Evolutionary conservation across 1,140 invertebrate genomes (phyloP), one percentile per base, ranked within the genome.

Genomic region (Ceratina japonica): DNA sequence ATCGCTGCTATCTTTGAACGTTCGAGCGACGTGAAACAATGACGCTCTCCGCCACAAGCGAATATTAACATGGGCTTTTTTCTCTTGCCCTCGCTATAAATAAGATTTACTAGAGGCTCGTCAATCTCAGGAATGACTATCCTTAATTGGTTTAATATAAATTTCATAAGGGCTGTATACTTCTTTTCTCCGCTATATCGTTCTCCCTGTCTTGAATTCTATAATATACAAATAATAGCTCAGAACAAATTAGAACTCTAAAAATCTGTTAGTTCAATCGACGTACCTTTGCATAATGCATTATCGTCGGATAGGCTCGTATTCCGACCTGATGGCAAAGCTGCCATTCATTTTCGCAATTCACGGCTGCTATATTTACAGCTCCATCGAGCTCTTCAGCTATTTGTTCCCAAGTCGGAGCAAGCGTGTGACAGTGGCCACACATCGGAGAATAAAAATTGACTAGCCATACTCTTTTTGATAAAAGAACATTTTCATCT

Each of bases 391-490:
- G 89, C 83, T 95, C 93, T 89, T 94, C 94, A 18, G 97, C 97
- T 59, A 98, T 89, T 88, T 95, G 94, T 63, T 97, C 94, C 97
- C 97, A 98, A 90, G 95, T 91, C n/a, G 94, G 93, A 8, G 95
- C 96, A 73, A 98, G 91, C 62, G 94, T 93, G 90, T 97, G 97
- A 90, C 97, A 98, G 80, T 97, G 96, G 16, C 95, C 95, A 90
- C 97, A 98, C 91, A 95, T 95, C 12, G 97, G 96, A 13, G 96
- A 97, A 90, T 97, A 98, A 90, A 96, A 98, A 91, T 98, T 97
- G 66, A 98, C 94, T 86, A 98, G 96, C 96, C 97, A 97, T 22
- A 96, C 90, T 92, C 93, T 95, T 61, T 95, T 93, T 22, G 80
- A 52, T 16, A 95, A 93, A 77, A 94, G 92, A 52, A 96, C 93